These are phyloP conservation scores for Blastobasis lacticolella DNA, from an alignment of 2,888 invertebrate species.

Conservation along the genomic window DNA sequence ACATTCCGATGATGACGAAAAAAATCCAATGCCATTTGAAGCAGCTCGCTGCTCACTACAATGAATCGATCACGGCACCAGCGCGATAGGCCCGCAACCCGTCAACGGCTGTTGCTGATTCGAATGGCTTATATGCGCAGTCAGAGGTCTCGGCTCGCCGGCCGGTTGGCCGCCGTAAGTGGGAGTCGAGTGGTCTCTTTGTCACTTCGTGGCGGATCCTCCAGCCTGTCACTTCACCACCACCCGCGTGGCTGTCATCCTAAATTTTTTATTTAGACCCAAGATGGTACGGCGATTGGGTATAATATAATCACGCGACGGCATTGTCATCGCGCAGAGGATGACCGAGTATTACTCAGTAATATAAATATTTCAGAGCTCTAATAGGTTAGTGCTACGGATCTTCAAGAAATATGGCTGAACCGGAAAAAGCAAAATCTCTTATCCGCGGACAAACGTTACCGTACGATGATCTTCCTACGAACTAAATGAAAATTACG, in stretches of 20 bases:
- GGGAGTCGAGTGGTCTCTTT: conserved; percentile 29
- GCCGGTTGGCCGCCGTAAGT: conserved; percentile 1
- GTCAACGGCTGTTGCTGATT: too few relatives aligned
- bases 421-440: too few relatives aligned
- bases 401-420: too few relatives aligned
- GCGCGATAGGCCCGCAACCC: conserved; percentile 27
- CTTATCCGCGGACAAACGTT: too few relatives aligned
- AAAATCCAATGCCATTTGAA: conserved; percentile 55
- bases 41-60: conserved; percentile 46
- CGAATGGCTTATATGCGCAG: conserved; percentile 13
- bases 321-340: too few relatives aligned
- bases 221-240: conserved; percentile 31
- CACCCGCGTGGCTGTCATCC: conserved; percentile 33
- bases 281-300: too few relatives aligned
- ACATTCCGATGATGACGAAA: conserved; percentile 50
- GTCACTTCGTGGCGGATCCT: conserved; percentile 37
- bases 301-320: too few relatives aligned
- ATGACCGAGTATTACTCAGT: too few relatives aligned
- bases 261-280: conserved; percentile 13
- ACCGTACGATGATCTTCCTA: too few relatives aligned
- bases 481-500: too few relatives aligned
- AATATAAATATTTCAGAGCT: too few relatives aligned
- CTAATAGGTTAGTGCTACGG: too few relatives aligned
- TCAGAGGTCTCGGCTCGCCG: conserved; percentile 18
- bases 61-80: conserved; percentile 25